Percentiles rank a stretch among this genome's conserved stretches.
Evolutionary conservation across 2,888 invertebrate genomes (phyloP).

Genomic region (Calliphora vomitoria): DNA sequence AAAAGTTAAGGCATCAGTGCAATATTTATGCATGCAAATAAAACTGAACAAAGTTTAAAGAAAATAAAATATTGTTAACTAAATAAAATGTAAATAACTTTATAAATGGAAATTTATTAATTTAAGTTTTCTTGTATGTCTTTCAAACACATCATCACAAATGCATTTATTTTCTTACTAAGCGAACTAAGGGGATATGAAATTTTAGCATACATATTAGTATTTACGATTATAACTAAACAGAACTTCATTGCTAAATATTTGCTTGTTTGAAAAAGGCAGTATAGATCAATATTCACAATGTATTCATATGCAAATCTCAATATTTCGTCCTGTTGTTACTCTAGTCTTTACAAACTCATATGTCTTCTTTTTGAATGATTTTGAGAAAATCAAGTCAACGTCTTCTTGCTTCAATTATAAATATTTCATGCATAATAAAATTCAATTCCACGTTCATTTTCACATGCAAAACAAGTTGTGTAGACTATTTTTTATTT

Average conservation of each 20-base stretch:
- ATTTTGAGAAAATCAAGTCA: too few relatives aligned
- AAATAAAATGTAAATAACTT: not conserved
- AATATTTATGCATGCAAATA: not conserved
- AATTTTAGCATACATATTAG: not conserved
- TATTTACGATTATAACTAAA: too few relatives aligned
- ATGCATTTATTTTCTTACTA: not conserved
- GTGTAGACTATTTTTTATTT: conserved; percentile 57
- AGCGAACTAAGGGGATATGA: not conserved
- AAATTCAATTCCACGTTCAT: conserved; percentile 81
- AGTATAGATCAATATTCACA: not conserved
- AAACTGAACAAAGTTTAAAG: not conserved
- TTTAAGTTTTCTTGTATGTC: conserved; percentile 8
- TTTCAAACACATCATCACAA: not conserved
- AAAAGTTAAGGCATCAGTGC: conserved; percentile 26
- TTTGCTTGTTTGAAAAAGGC: not conserved
- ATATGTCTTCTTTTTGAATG: too few relatives aligned
- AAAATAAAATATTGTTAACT: not conserved
- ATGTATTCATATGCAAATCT: not conserved
- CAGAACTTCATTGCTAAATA: not conserved
- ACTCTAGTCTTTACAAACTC: too few relatives aligned
- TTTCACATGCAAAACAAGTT: conserved; percentile 82
- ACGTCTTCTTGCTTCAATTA: conserved; percentile 59
- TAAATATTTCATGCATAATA: conserved; percentile 80
- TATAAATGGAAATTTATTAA: conserved; percentile 35
- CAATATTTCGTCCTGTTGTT: too few relatives aligned